These are phyloP conservation scores for Caiman crocodilus DNA, from an alignment of 2,797 vertebrate species.

Conservation along the genomic window DNA sequence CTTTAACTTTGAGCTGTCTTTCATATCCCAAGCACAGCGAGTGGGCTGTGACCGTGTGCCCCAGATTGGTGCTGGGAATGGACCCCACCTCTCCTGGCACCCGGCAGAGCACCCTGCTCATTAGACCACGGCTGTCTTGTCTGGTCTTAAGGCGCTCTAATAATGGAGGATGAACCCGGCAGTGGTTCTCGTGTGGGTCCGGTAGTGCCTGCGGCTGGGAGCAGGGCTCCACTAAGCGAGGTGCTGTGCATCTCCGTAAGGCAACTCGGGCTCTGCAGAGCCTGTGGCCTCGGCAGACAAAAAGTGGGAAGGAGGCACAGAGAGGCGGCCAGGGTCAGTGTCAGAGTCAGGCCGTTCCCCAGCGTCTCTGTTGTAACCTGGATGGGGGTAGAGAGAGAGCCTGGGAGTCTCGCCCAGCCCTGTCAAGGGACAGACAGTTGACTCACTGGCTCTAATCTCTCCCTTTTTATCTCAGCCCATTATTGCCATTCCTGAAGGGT, in stretches of 20 bases:
- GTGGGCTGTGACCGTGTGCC: too few relatives aligned
- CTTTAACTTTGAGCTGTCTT: too few relatives aligned
- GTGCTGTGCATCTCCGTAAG: neutral
- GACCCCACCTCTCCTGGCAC: too few relatives aligned
- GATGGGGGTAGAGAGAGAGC: neutral
- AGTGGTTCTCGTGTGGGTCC: too few relatives aligned
- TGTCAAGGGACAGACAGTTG: neutral
- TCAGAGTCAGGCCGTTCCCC: neutral
- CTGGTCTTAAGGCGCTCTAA: too few relatives aligned
- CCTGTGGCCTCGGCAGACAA: neutral
- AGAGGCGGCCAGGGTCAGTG: neutral
- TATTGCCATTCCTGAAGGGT: neutral
- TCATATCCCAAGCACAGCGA: too few relatives aligned
- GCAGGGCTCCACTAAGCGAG: neutral
- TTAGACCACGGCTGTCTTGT: too few relatives aligned
- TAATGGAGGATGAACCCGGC: too few relatives aligned
- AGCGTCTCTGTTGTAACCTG: neutral
- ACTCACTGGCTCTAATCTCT: neutral
- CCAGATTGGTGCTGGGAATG: too few relatives aligned
- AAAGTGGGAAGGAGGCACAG: neutral
- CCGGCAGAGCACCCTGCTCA: too few relatives aligned
- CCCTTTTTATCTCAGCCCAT: neutral
- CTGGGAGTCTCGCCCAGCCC: neutral
- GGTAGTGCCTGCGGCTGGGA: neutral
- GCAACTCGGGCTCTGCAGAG: neutral